Base-by-base conservation (phyloP, 2,113 vertebrate genomes). In the Planiliza haematocheilus region DNA sequence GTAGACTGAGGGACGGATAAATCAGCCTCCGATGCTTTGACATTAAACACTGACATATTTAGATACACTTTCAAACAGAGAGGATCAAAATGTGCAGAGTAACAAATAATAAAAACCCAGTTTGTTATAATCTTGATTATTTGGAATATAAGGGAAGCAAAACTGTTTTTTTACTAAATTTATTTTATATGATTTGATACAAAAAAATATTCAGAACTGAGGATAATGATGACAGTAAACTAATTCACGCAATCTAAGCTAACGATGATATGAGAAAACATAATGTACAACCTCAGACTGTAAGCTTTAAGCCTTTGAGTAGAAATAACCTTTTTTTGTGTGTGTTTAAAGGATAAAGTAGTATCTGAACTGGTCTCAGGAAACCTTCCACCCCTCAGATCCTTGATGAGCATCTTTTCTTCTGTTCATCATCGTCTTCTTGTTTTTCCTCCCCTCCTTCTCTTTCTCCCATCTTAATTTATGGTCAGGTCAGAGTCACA, bases 291-390 rank as follows among this genome's bases (percentile, higher is more conserved):
- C n/a, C 14, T 49, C 39, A 61, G 42, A 55, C 34, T 24, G 17
- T 59, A 42, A 58, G 14, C 21, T 61, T 62, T 63, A n/a, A 63
- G 36, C n/a, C 4, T 14, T 55, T 42, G 3, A 48, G 41, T 73
- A 50, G 56, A 74, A 24, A 13, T 66, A 9, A 21, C 43, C 1
- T 68, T 7, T 45, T 45, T 52, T 43, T 62, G 59, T 74, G 36
- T 62, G 59, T 74, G 36, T 37, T 7, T 71, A 17, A 21, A 49
- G 11, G 16, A 16, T 39, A 46, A 58, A 70, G 42, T 43, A 74
- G 65, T 41, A 30, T 30, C 24, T 30, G 6, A 75, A 79, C 74
- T 69, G 76, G 71, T 81, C 83, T 91, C 83, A 89, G 85, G 85
- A 84, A 88, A 61, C 68, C 42, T 76, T 24, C 57, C 76, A 63